Evolutionary conservation across 2,797 vertebrate genomes (phyloP), one percentile per base, ranked within the genome.

Genomic region (Eutrigla gurnardus): DNA sequence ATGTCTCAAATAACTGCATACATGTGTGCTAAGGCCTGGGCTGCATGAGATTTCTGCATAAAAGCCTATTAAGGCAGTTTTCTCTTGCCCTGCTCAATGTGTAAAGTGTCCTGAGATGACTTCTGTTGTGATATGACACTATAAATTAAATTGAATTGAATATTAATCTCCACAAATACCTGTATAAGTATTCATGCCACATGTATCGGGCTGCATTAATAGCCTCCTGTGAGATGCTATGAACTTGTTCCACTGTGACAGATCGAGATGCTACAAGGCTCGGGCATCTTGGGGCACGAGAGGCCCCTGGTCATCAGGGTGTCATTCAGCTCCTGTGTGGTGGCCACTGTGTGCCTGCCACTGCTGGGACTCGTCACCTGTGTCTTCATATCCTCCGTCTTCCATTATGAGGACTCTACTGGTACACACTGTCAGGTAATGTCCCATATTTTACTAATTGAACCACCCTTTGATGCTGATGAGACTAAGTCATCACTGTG

Each of bases 391-490:
- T 97, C 97, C 17, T 93, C 95, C 68, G 85, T 96, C 59, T 97
- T 96, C 91, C 95, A 98, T 83, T 97, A 97, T 88, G 92, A 93
- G 15, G 95, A 97, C 83, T 95, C 96, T 0, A 98, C 96, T 0
- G 93, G 94, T 0, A 97, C 97, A 9, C 97, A 98, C 74, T 98
- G 97, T 13, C 93, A 95, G 92, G 97, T 97, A 89, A 90, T 2
- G 42, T 58, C 0, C 6, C 25, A 15, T 6, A 0, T 46, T 54
- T 70, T 47, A 8, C 8, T 43, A 55, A 68, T 17, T 25, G 6
- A 43, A 4, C 36, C 25, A 53, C 35, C 4, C 43, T 47, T 60
- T 45, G 3, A 13, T 57, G 39, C 40, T 5, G 4, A 17, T 13
- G 42, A 6, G 43, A 54, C 7, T 25, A 45, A 65, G 46, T 42